Conservation (phyloP, 1,140 invertebrate species). For the Solen grandis region DNA sequence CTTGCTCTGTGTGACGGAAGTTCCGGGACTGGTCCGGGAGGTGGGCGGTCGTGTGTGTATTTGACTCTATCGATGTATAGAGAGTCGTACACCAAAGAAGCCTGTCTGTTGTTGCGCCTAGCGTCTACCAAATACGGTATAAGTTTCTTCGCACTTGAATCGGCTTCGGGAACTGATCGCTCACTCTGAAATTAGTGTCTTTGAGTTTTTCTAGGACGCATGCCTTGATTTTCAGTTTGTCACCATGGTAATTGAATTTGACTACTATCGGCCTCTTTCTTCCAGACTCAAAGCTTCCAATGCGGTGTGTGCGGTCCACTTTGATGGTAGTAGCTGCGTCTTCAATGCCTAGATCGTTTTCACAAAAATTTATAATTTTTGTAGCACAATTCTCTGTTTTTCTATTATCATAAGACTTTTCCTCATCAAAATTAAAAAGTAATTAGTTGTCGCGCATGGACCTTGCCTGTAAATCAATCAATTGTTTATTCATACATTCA, state of each 20-base stretch:
- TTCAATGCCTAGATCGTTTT: constrained; percentile 8
- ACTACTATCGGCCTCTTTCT: constrained; percentile 5
- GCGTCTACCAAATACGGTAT: too few species aligned
- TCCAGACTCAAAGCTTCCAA: too few species aligned
- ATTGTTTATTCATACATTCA: constrained; percentile 4
- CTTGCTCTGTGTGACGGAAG: too few species aligned
- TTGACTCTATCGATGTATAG: constrained; percentile 9
- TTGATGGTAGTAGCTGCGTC: neutral
- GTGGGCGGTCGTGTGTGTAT: too few species aligned
- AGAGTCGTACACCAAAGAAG: neutral
- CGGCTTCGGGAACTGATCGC: too few species aligned
- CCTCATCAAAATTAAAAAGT: constrained; percentile 23
- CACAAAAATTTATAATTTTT: neutral
- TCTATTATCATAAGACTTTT: neutral
- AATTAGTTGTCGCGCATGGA: constrained; percentile 14
- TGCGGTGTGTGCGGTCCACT: too few species aligned
- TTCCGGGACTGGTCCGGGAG: too few species aligned
- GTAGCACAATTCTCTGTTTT: constrained; percentile 1
- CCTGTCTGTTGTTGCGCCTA: neutral
- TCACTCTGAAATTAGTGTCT: too few species aligned
- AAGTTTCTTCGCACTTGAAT: too few species aligned
- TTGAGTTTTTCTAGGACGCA: neutral
- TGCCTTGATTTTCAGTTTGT: too few species aligned
- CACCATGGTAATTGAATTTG: constrained; percentile 9
- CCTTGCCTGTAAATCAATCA: too few species aligned